Percentiles rank a stretch among this genome's conserved stretches.
phyloP scores from a whole-genome alignment of 2,113 vertebrate genomes.

The Irena cyanogastra region DNA sequence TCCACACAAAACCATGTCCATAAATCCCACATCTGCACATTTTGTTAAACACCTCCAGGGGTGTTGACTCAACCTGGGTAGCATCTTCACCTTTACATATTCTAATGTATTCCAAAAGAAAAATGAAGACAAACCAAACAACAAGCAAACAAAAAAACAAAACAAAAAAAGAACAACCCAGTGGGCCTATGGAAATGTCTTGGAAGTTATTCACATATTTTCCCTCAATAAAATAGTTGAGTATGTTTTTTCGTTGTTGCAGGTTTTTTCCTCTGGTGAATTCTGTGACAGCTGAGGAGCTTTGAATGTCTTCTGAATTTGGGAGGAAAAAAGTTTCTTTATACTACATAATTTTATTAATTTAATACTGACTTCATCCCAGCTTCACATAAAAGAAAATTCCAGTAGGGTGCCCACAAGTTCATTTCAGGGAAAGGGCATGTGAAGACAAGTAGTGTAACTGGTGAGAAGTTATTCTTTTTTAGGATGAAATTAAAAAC shows the following conservation, averaged over 20 bases:
- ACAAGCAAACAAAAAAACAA: neutral
- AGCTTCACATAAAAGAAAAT: neutral
- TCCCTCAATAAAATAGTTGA: neutral
- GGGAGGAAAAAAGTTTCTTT: neutral
- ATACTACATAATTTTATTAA: neutral
- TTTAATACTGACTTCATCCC: neutral
- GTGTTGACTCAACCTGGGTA: neutral
- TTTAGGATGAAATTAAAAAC: neutral
- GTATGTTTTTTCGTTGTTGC: neutral
- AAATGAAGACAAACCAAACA: neutral
- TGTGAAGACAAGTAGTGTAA: neutral
- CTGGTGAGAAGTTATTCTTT: neutral
- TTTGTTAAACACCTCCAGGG: neutral
- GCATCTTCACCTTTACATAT: neutral
- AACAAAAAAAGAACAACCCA: too few relatives aligned
- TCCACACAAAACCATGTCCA: neutral
- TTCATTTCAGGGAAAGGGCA: neutral
- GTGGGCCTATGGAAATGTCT: neutral
- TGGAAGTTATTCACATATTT: neutral
- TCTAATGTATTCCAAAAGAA: neutral
- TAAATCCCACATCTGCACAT: neutral
- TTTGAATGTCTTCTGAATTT: neutral
- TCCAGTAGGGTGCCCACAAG: neutral
- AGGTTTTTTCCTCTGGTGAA: rapidly evolving
- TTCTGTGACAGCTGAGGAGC: neutral